Base-by-base conservation (phyloP, 2,113 vertebrate genomes). In the Parus major region DNA sequence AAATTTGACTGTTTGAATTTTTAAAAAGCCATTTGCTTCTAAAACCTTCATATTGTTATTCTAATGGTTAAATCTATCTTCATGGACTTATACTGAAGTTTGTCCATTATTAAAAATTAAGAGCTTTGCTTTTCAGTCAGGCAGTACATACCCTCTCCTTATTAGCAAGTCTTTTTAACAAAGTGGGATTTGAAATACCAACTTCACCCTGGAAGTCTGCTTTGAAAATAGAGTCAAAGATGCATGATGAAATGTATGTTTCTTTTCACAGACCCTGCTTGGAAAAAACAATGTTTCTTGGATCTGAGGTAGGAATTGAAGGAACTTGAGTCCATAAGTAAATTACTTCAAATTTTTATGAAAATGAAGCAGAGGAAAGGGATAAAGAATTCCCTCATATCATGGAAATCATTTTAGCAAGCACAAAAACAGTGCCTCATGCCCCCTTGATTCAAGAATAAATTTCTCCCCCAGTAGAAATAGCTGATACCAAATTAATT, bases 141-240 rank as follows among this genome's bases (percentile, higher is more conserved):
- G 63, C 82, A 86, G 60, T 88, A 83, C 50, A 42, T 39, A 57
- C 18, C 28, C 57, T 82, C 1, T 5, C 63, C 66, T 94, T 77
- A 73, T 86, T 92, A 93, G 55, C 42, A 77, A 83, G 42, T 63
- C 59, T 77, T 93, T 94, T 86, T 80, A 61, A 82, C 55, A 92
- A 94, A 93, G 28, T 4, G 8, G 25, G 52, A 71, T 95, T 84
- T 78, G 60, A 93, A 95, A 91, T 53, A 94, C 14, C n/a, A 71
- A 60, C 41, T 64, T 84, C 9, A 64, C 46, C 49, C 53, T 65
- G 19, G 80, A 91, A 94, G 60, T 71, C 57, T 87, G 25, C 57
- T 91, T 92, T 88, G 76, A 94, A 93, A 97, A 75, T 12, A n/a
- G 29, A 84, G 68, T 73, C 59, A 90, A 76, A 86, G 24, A 52